Conservation (phyloP, 1,140 invertebrate genomes). For the Drosophila cardini region DNA sequence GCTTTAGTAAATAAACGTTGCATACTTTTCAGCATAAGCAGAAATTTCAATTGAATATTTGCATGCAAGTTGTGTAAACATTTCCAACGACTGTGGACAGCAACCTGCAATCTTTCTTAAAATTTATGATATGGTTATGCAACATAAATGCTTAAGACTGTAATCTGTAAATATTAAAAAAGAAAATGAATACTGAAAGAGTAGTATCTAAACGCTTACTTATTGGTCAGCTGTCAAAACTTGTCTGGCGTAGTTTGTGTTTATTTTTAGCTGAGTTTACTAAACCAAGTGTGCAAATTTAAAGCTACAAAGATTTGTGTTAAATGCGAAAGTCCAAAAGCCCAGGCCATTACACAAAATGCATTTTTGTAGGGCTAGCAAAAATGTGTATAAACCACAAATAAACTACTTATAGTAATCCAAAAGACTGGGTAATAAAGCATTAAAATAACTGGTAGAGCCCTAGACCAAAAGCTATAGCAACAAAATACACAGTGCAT, state of each 20-base stretch:
- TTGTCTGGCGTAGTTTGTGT: too few relatives aligned
- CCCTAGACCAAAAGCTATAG: conserved; percentile 30
- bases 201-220: too few relatives aligned
- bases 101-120: conserved; percentile 1
- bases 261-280: conserved; percentile 29
- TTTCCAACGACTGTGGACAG: not conserved
- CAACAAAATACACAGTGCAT: conserved; percentile 59
- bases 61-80: conserved; percentile 1
- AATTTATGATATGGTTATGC: conserved; percentile 13
- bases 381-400: conserved; percentile 52
- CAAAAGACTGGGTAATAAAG: conserved; percentile 55
- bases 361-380: conserved; percentile 55
- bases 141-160: conserved; percentile 3
- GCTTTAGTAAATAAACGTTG: conserved; percentile 21
- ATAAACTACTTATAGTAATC: not conserved
- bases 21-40: conserved; percentile 30
- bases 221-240: too few relatives aligned
- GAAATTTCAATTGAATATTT: conserved; percentile 27
- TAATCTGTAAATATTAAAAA: too few relatives aligned
- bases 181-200: too few relatives aligned
- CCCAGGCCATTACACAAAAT: conserved; percentile 62
- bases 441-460: conserved; percentile 68
- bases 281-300: conserved; percentile 25
- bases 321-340: conserved; percentile 27
- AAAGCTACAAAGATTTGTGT: conserved; percentile 52